Evolutionary conservation across 2,888 invertebrate genomes (phyloP).

Genomic region (Theretra japonica): DNA sequence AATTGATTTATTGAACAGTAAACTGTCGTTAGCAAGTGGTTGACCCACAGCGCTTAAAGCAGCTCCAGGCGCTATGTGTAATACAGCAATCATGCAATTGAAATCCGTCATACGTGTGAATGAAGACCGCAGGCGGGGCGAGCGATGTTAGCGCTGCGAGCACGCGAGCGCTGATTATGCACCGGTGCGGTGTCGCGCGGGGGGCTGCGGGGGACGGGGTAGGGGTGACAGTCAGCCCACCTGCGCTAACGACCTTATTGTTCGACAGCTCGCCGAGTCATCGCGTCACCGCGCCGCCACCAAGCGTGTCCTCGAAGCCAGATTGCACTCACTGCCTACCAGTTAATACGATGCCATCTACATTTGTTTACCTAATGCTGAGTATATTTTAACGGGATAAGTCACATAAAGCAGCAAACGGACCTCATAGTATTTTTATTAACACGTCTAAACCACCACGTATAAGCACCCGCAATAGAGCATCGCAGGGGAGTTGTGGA

Average conservation of each 20-base stretch:
- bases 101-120: slow-evolving; percentile 1
- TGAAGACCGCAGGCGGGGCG: slow-evolving; percentile 2
- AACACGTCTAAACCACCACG: no score
- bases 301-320: neutral
- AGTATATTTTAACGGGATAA: no score
- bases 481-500: no score
- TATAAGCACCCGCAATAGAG: no score
- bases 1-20: neutral
- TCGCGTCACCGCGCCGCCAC: neutral
- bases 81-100: slow-evolving; percentile 11
- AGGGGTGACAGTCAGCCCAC: slow-evolving; percentile 1
- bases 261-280: slow-evolving; percentile 6
- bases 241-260: slow-evolving; percentile 28
- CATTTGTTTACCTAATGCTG: no score
- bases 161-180: slow-evolving; percentile 23
- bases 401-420: no score
- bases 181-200: neutral
- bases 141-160: slow-evolving; percentile 1
- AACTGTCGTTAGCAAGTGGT: neutral
- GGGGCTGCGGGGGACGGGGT: neutral
- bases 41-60: neutral
- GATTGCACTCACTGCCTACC: neutral
- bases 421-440: no score
- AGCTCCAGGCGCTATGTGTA: neutral
- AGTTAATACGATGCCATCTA: neutral